Evolutionary conservation across 1,140 invertebrate species (phyloP).

Genomic region (Dinoponera quadriceps): DNA sequence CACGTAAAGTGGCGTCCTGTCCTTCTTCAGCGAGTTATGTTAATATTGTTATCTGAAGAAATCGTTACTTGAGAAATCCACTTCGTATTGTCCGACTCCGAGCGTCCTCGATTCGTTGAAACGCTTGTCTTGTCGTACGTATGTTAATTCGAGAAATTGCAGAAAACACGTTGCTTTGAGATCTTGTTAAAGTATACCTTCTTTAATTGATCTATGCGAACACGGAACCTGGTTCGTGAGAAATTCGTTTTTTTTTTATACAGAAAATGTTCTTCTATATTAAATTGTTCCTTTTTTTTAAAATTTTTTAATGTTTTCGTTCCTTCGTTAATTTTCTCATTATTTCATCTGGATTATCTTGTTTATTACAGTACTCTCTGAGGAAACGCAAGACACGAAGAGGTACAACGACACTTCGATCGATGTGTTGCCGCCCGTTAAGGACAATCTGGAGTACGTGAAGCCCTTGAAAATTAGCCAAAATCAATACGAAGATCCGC

Average conservation of each 20-base stretch:
- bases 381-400: constrained; percentile 35
- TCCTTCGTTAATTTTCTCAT: too few species aligned
- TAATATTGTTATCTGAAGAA: constrained; percentile 1
- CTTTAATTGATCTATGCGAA: too few species aligned
- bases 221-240: too few species aligned
- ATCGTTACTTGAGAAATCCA: constrained; percentile 22
- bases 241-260: too few species aligned
- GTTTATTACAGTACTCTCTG: constrained; percentile 61
- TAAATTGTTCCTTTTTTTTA: too few species aligned
- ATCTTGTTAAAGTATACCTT: too few species aligned
- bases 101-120: too few species aligned
- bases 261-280: too few species aligned
- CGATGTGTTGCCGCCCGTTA: constrained; percentile 69
- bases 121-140: too few species aligned
- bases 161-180: too few species aligned
- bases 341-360: constrained; percentile 11
- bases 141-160: too few species aligned
- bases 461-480: constrained; percentile 78
- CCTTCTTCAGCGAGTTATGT: neutral
- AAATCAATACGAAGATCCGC: constrained; percentile 82
- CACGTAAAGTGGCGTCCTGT: neutral
- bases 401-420: constrained; percentile 55
- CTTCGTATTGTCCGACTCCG: neutral
- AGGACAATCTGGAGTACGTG: constrained; percentile 78
- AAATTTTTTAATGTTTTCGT: neutral